These are phyloP conservation scores for Myzus persicae DNA, from an alignment of 1,140 invertebrate species.

Conservation along the genomic window DNA sequence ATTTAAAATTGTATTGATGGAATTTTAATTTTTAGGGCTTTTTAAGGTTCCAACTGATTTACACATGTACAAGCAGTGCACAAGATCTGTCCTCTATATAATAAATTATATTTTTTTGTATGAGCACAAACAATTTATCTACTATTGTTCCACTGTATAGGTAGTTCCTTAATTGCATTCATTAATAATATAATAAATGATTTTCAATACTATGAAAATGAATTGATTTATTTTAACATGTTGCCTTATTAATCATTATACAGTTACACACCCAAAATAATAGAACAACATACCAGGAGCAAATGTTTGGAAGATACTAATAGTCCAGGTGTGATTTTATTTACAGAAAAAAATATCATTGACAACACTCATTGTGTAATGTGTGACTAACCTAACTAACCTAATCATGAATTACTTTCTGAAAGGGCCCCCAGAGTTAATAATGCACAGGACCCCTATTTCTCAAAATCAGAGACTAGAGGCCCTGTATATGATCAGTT, in stretches of 20 bases:
- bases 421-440: not conserved
- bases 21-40: no score
- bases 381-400: no score
- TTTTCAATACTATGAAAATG: not conserved
- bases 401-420: not conserved
- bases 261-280: not conserved
- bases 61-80: no score
- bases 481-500: no score
- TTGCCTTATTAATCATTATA: constrained; percentile 27
- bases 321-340: not conserved
- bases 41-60: no score
- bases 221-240: not conserved
- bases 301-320: not conserved
- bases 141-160: not conserved
- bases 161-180: not conserved
- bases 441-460: no score
- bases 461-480: no score
- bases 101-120: no score
- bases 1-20: no score
- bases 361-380: constrained; percentile 2
- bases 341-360: not conserved
- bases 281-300: not conserved
- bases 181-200: not conserved
- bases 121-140: not conserved
- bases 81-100: no score